Percentiles rank a stretch among this genome's conserved stretches.
Evolutionary conservation across 2,797 vertebrate genomes (phyloP).

Genomic region (Zalophus californianus): DNA sequence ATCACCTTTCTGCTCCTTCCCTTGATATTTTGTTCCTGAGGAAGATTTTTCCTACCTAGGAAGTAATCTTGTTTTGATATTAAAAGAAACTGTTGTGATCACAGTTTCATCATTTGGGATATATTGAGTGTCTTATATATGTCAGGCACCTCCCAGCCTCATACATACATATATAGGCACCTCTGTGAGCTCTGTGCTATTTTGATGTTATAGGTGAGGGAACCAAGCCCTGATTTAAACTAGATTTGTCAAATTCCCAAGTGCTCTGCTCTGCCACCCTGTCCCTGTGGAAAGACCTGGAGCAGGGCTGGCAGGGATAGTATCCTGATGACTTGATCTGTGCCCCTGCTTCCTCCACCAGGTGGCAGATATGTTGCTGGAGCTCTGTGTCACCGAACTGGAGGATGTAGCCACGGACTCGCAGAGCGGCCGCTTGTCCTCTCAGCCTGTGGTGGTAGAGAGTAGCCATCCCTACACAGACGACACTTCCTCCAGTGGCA

Average conservation of each 20-base stretch:
- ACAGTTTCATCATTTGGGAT: background rate
- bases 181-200: background rate
- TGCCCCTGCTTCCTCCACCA: conserved; percentile 75
- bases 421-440: conserved; percentile 97
- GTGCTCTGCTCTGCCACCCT: background rate
- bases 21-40: background rate
- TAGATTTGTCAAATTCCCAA: background rate
- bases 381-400: conserved; percentile 97
- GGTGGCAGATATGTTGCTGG: conserved; percentile 99
- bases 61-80: background rate
- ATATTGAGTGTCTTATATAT: background rate
- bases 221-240: background rate
- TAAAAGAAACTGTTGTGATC: background rate
- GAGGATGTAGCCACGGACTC: conserved; percentile 99
- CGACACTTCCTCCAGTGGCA: conserved; percentile 98
- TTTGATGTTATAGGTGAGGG: background rate
- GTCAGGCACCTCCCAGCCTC: background rate
- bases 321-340: background rate
- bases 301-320: fast-evolving
- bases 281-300: background rate
- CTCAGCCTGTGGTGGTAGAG: conserved; percentile 98
- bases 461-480: conserved; percentile 99
- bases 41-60: background rate
- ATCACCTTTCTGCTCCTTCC: background rate
- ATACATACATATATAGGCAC: too few species aligned